Evolutionary conservation across 2,888 invertebrate species (phyloP).

Genomic region (Cheilosia vulpina): DNA sequence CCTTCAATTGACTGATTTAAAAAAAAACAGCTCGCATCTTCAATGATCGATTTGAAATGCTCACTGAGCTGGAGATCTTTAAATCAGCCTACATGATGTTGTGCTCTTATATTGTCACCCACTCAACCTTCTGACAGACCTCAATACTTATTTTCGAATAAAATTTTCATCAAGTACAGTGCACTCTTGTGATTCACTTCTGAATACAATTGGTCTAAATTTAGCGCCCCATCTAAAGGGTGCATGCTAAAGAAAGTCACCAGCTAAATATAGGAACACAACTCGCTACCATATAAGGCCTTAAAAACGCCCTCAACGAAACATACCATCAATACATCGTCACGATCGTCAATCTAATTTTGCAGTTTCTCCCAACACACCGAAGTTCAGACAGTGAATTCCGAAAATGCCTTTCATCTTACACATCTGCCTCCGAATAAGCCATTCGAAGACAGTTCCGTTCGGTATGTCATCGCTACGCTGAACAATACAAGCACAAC

Average conservation of each 20-base stretch:
- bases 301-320: conserved; percentile 6
- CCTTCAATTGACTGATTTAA: too few relatives aligned
- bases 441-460: not conserved
- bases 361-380: conserved; percentile 14
- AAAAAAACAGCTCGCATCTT: too few relatives aligned
- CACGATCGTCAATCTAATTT: conserved; percentile 42
- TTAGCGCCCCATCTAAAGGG: not conserved
- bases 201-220: not conserved
- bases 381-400: conserved; percentile 24
- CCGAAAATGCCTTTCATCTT: conserved; percentile 54
- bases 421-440: conserved; percentile 35
- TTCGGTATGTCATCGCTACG: not conserved
- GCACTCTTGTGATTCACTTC: too few relatives aligned
- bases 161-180: too few relatives aligned
- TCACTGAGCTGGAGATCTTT: too few relatives aligned
- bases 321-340: not conserved
- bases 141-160: too few relatives aligned
- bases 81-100: too few relatives aligned
- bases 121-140: too few relatives aligned
- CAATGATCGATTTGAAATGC: too few relatives aligned
- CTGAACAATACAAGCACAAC: not conserved
- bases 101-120: too few relatives aligned
- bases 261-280: conserved; percentile 25
- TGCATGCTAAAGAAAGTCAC: not conserved
- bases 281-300: conserved; percentile 26